Evolutionary conservation across 2,113 vertebrate genomes (phyloP).

Genomic region (Mobula hypostoma): DNA sequence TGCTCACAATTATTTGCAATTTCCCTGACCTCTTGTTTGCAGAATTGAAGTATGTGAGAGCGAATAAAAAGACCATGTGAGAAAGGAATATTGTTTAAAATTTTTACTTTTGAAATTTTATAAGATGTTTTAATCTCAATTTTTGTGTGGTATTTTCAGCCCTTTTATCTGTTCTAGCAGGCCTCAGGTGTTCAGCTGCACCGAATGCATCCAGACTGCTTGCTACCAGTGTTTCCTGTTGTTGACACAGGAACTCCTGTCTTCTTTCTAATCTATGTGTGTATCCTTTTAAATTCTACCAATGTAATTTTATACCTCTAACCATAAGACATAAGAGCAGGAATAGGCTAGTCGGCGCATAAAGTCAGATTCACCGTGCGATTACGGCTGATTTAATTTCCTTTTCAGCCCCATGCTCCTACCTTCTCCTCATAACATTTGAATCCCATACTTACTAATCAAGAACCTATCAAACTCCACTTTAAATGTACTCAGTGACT

Average conservation of each 20-base stretch:
- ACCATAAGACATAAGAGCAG: too few relatives aligned
- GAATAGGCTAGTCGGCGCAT: too few relatives aligned
- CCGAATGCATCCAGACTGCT: background rate
- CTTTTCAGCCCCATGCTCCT: too few relatives aligned
- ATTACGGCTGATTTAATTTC: too few relatives aligned
- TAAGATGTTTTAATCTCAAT: background rate
- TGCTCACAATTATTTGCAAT: background rate
- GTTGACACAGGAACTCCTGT: background rate
- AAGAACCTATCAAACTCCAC: too few relatives aligned
- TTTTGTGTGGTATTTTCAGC: background rate
- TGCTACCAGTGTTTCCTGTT: background rate
- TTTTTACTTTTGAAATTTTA: background rate
- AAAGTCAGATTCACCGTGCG: too few relatives aligned
- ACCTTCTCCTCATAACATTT: too few relatives aligned
- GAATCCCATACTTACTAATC: too few relatives aligned
- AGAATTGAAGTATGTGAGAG: background rate
- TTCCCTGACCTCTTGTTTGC: background rate
- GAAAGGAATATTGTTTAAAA: background rate
- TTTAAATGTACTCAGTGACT: too few relatives aligned
- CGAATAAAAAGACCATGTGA: background rate
- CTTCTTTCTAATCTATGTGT: background rate
- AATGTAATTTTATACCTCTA: too few relatives aligned
- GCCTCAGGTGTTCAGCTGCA: background rate
- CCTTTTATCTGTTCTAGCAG: background rate
- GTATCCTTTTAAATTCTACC: background rate